Base-by-base conservation (phyloP, 92 coral and sea anemone species). In the Umimayanthus chanpuru region DNA sequence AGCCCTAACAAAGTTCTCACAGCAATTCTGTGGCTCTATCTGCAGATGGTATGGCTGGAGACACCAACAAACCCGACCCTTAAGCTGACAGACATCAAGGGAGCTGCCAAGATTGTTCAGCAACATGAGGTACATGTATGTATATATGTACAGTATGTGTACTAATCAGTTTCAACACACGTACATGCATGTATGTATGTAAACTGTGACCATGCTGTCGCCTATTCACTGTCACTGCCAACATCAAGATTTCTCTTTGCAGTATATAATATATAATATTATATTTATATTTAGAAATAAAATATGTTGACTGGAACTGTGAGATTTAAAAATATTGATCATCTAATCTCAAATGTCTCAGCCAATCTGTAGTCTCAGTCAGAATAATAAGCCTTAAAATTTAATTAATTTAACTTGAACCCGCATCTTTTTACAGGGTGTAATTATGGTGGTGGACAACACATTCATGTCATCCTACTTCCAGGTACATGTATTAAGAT, bases 11-110 rank as follows among this genome's bases (percentile, higher is more conserved):
- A 47, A 6, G 58, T 26, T n/a, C 21, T 49, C 6, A 11, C 29
- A 56, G 18, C 58, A 65, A 23, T 73, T 23, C 8, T 9, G 36
- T 86, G 58, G 12, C 29, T 18, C 28, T 20, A 3, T 18, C 28
- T 32, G 1, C 80, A 97, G 99, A 87, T 97, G 92, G 97, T 97
- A 6, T 97, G 99, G 99, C 87, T 97, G 40, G 99, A 97, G 90
- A 97, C 99, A n/a, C 99, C 99, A 43, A 97, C 99, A 53, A 97
- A 97, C 81, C 99, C 99, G 70, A 72, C 94, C 30, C 91, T 97
- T 70, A 97, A 95, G 89, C 78, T 97, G 90, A 92, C 93, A 76
- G 98, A 95, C 83, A 95, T 97, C 85, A 89, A 91, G 88, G 99
- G 90, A 10, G 95, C 93, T 50, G 92, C 99, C 15, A 91, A 97